phyloP scores from a whole-genome alignment of 2,888 invertebrate genomes.

The Chrysomela aeneicollis region DNA sequence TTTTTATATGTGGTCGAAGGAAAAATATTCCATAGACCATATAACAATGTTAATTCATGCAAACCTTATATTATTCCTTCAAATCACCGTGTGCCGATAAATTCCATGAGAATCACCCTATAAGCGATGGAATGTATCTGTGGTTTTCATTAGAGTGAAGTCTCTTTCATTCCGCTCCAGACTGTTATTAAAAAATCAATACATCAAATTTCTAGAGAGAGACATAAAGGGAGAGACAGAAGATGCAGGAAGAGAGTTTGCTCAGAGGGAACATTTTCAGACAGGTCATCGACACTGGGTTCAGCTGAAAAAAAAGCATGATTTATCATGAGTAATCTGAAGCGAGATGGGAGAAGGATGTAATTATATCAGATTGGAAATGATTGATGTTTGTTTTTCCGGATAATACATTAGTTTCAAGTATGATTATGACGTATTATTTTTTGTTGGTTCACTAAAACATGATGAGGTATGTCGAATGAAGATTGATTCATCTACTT shows the following conservation, averaged over 20 bases:
- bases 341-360: constrained; percentile 46
- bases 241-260: constrained; percentile 16
- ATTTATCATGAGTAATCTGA: constrained; percentile 51
- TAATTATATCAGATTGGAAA: constrained; percentile 43
- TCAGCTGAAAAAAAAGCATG: constrained; percentile 41
- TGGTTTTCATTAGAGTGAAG: constrained; percentile 36
- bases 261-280: constrained; percentile 46
- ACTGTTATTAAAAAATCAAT: constrained; percentile 49
- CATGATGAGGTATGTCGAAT: constrained; percentile 9
- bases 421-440: constrained; percentile 27
- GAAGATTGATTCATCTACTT: neutral
- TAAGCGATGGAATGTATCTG: constrained; percentile 30
- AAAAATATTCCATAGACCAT: too few relatives aligned
- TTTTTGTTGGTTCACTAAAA: constrained; percentile 6
- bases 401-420: constrained; percentile 24
- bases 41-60: too few relatives aligned
- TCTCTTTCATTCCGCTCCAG: constrained; percentile 26
- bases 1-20: too few relatives aligned
- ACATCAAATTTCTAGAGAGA: constrained; percentile 46
- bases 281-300: constrained; percentile 45
- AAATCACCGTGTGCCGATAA: too few relatives aligned
- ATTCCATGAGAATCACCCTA: constrained; percentile 10
- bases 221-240: constrained; percentile 18
- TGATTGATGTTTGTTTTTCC: constrained; percentile 38
- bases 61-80: too few relatives aligned